Conservation (phyloP, 2,113 vertebrate species). For the Clupea harengus region DNA sequence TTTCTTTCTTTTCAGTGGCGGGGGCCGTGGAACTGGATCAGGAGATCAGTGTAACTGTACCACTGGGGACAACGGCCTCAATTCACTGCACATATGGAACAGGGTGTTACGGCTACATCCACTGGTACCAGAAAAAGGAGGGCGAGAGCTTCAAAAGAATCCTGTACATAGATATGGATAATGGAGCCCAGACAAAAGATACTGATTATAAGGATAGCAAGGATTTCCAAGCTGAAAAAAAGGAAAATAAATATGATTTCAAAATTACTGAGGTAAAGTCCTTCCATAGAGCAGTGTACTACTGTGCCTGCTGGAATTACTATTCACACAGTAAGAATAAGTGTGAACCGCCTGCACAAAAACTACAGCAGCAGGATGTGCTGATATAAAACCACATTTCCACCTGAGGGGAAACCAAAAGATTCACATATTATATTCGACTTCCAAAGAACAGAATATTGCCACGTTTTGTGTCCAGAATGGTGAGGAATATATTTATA, state of each 20-base stretch:
- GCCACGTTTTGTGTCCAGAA: no score
- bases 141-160: conserved; percentile 19
- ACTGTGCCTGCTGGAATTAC: conserved; percentile 40
- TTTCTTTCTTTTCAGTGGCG: conserved; percentile 14
- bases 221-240: background rate
- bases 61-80: background rate
- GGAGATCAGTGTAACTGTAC: conserved; percentile 23
- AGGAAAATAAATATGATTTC: background rate
- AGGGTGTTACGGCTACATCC: background rate
- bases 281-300: conserved; percentile 30
- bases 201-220: background rate
- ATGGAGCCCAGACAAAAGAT: background rate
- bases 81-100: conserved; percentile 16
- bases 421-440: no score
- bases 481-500: no score
- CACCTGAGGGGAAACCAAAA: no score
- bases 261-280: background rate
- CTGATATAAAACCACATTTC: background rate
- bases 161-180: background rate
- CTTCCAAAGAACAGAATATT: no score
- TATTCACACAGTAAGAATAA: conserved; percentile 28
- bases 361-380: conserved; percentile 16
- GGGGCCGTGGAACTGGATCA: conserved; percentile 25
- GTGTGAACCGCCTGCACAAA: conserved; percentile 11
- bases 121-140: conserved; percentile 39